Conservation (phyloP, 2,113 vertebrate species). For the Stigmatopora nigra region DNA sequence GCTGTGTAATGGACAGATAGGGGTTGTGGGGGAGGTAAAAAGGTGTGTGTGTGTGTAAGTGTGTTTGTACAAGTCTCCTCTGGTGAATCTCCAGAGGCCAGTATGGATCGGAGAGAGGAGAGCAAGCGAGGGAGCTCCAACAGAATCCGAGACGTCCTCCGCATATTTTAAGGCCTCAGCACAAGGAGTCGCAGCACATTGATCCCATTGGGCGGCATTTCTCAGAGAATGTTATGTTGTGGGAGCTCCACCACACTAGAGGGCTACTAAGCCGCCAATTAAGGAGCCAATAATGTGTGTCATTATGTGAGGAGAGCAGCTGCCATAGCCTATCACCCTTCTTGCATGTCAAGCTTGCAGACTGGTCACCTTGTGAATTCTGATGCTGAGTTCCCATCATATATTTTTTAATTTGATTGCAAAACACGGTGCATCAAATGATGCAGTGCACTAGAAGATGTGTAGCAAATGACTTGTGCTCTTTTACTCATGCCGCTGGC, state of each 20-base stretch:
- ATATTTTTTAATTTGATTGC: slow-evolving; percentile 21
- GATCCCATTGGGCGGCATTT: slow-evolving; percentile 33
- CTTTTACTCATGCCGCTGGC: slow-evolving; percentile 42
- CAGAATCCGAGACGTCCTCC: slow-evolving; percentile 33
- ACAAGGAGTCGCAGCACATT: slow-evolving; percentile 41
- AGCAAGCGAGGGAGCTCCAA: slow-evolving; percentile 9
- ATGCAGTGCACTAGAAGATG: slow-evolving; percentile 60
- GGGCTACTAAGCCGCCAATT: slow-evolving; percentile 55
- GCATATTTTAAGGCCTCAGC: slow-evolving; percentile 35
- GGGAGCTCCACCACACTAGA: slow-evolving; percentile 47
- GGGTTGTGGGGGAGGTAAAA: slow-evolving; percentile 50
- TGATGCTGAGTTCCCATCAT: slow-evolving; percentile 45
- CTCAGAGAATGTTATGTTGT: slow-evolving; percentile 34
- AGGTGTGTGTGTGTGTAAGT: slow-evolving; percentile 43
- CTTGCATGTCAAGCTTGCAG: slow-evolving; percentile 51
- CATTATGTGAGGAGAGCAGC: slow-evolving; percentile 56
- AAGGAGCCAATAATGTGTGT: slow-evolving; percentile 59
- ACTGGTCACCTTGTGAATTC: slow-evolving; percentile 23
- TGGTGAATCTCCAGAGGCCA: slow-evolving; percentile 52
- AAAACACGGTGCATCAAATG: slow-evolving; percentile 49
- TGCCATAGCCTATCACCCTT: slow-evolving; percentile 45
- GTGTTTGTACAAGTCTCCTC: slow-evolving; percentile 61
- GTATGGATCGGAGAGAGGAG: slow-evolving; percentile 40
- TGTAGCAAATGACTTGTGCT: slow-evolving; percentile 54
- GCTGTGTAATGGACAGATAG: slow-evolving; percentile 67